phyloP scores from a whole-genome alignment of 1,140 invertebrate species.

The Conus betulinus region DNA sequence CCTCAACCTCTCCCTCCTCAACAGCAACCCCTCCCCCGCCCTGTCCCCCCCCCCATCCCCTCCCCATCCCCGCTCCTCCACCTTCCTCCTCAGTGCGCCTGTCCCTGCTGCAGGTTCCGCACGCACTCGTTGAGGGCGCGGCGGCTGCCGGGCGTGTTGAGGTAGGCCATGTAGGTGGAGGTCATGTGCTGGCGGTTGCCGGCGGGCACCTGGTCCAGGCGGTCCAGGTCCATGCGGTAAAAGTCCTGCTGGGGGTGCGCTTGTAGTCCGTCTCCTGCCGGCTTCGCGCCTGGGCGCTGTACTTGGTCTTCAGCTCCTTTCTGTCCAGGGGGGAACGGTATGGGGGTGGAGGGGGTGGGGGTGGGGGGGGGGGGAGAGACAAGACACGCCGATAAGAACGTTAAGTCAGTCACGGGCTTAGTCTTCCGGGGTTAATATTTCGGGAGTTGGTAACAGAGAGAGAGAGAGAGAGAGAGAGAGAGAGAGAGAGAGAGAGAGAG shows the following conservation, averaged over 20 bases:
- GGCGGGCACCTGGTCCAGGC: slow-evolving; percentile 68
- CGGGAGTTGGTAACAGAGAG: too few relatives aligned
- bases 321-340: slow-evolving; percentile 39
- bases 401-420: too few relatives aligned
- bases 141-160: slow-evolving; percentile 71
- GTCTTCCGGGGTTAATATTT: too few relatives aligned
- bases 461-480: too few relatives aligned
- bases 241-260: slow-evolving; percentile 71
- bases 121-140: slow-evolving; percentile 71
- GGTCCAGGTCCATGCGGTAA: slow-evolving; percentile 72
- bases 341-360: too few relatives aligned
- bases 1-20: background rate
- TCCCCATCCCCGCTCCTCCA: too few relatives aligned
- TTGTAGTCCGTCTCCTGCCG: slow-evolving; percentile 68
- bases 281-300: slow-evolving; percentile 59
- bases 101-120: slow-evolving; percentile 30
- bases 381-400: too few relatives aligned
- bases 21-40: too few relatives aligned
- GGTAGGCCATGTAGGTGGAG: slow-evolving; percentile 71
- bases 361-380: too few relatives aligned
- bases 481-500: too few relatives aligned
- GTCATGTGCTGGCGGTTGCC: slow-evolving; percentile 65
- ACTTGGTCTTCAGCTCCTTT: slow-evolving; percentile 63
- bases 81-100: slow-evolving; percentile 29
- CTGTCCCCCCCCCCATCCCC: too few relatives aligned